Base-by-base conservation (phyloP, 2,797 vertebrate genomes). In the Pelochelys cantorii region DNA sequence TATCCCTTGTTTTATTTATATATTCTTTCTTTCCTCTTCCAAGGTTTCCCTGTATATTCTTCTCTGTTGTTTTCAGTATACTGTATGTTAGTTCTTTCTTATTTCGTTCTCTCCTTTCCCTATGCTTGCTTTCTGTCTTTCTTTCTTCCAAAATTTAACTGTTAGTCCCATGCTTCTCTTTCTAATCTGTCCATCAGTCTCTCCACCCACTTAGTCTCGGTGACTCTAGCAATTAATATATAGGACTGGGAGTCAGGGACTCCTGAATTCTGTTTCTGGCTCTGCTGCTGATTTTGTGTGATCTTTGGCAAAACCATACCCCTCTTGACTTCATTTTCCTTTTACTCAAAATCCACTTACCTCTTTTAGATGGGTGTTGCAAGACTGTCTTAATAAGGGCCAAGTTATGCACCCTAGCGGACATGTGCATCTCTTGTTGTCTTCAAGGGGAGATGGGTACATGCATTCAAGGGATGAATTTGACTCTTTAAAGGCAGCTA, bases 131-230 rank as follows among this genome's bases (percentile, higher is more conserved):
- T 93, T 77, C 65, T 88, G n/a, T 65, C 82, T 87, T 0, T 8
- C 81, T 92, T 81, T 84, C 12, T 74, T 54, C 62, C 62, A 0
- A 62, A 34, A 65, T 56, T 62, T 92, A 54, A 68, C 65, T 75
- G 91, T 74, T 95, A 81, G 62, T 68, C 11, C 77, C 57, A 31
- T 80, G 92, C 83, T 93, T 25, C 89, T 91, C 89, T 81, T 93
- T 25, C 18, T 48, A 56, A 12, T 0, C 9, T 22, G 22, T 37
- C 11, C 68, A 18, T 71, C 74, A 52, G 13, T 77, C 42, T 90
- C 86, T 94, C 56, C 57, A 62, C 13, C n/a, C 81, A 56, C 29
- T 86, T 90, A 29, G 29, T 12, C 42, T 25, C 11, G 54, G 56
- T 83, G 31, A 74, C 25, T 22, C 2, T 60, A 75, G 42, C 75